A percentile compares a stretch with the other conserved stretches of the same genome.
phyloP scores from a whole-genome alignment of 2,113 vertebrate genomes.

The Cariama cristata region DNA sequence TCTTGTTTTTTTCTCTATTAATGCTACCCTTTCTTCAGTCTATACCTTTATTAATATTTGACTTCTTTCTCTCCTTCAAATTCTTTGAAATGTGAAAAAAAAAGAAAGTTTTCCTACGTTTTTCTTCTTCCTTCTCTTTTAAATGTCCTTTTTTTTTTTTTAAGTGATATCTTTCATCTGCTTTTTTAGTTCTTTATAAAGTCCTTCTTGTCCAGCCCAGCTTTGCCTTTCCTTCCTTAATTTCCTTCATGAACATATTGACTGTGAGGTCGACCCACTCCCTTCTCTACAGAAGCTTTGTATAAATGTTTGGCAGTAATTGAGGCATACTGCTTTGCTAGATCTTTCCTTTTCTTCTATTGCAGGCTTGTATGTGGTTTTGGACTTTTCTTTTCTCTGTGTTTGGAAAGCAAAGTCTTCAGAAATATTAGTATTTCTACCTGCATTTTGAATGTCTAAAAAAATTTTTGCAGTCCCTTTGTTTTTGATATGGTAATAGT shows the following conservation, averaged over 20 bases:
- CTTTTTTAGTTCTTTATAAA: not conserved
- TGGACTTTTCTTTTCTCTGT: not conserved
- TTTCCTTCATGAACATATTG: not conserved
- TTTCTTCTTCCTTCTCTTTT: not conserved
- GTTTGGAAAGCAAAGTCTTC: not conserved
- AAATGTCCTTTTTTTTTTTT: not conserved
- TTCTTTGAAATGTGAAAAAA: not conserved
- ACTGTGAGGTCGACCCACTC: rapidly evolving
- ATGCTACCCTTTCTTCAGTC: not conserved
- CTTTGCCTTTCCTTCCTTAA: not conserved
- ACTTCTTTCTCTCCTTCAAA: not conserved
- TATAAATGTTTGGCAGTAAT: not conserved
- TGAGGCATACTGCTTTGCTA: not conserved
- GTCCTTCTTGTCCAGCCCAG: not conserved
- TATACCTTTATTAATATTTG: not conserved
- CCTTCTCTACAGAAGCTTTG: not conserved
- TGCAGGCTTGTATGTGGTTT: not conserved
- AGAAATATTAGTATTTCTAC: not conserved
- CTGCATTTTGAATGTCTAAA: not conserved
- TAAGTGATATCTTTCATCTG: not conserved
- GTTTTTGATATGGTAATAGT: not conserved
- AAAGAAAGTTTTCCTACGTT: not conserved
- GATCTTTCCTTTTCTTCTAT: not conserved
- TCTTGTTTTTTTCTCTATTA: not conserved
- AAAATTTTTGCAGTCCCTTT: not conserved